phyloP scores from a whole-genome alignment of 2,797 vertebrate genomes.

The Lithobates pipiens region DNA sequence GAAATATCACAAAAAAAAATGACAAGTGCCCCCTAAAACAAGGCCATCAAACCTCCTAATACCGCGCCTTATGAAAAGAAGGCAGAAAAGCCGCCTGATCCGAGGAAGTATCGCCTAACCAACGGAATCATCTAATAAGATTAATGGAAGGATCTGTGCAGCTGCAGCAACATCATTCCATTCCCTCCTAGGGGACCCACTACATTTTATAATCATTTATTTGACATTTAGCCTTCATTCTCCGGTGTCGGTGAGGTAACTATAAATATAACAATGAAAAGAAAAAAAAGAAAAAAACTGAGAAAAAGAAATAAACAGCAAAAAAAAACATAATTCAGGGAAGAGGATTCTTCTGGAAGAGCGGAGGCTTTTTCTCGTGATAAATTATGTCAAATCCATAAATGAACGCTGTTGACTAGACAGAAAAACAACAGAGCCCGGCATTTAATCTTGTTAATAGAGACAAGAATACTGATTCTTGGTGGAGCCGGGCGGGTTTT shows the following conservation, averaged over 20 bases:
- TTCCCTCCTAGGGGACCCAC: constrained; percentile 68
- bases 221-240: constrained; percentile 65
- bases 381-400: constrained; percentile 68
- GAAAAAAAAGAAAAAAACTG: constrained; percentile 57
- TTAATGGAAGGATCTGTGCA: constrained; percentile 67
- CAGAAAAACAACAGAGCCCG: constrained; percentile 64
- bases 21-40: too few species aligned
- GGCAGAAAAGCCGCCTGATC: not conserved
- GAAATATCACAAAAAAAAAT: too few species aligned
- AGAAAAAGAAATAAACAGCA: constrained; percentile 64
- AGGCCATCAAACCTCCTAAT: not conserved
- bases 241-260: constrained; percentile 65
- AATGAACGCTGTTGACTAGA: constrained; percentile 63
- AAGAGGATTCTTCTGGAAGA: constrained; percentile 69
- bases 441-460: constrained; percentile 25
- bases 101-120: not conserved
- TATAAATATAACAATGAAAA: constrained; percentile 64
- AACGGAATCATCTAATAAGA: constrained; percentile 51
- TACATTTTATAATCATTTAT: constrained; percentile 73
- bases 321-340: constrained; percentile 65
- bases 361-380: constrained; percentile 66
- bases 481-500: not conserved
- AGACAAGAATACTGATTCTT: not conserved
- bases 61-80: not conserved
- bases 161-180: constrained; percentile 64